Base-by-base conservation (phyloP, 2,888 invertebrate genomes). In the Scelioninae gen. 1 region DNA sequence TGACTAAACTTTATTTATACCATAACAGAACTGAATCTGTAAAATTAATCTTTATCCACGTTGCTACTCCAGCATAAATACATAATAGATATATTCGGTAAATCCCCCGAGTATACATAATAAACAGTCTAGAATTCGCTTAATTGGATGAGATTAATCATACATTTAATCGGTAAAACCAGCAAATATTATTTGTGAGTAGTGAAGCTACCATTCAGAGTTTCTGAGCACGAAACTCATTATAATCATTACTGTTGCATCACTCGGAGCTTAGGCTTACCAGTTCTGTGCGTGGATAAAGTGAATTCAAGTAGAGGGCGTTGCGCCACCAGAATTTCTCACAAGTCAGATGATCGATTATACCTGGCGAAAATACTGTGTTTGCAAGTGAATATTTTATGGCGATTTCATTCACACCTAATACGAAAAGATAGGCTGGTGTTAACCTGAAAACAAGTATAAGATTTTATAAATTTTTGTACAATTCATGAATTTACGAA, bases 251-350 rank as follows among this genome's bases (percentile, higher is more conserved):
- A 66, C 9, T 51, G 32, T 49, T 66, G 65, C 63, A 76, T 51
- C 38, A 47, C 15, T 0, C 23, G 4, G 43, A n/a, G n/a, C n/a
- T n/a, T n/a, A n/a, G n/a, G n/a, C 92, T 92, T 86, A 95, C 95
- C 93, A 95, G 93, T 88, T 95, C 94, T 0, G 93, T 92, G 9
- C 92, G 89, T 0, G 95, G 94, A 86, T 94, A 95, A 38, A 94
- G 92, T 0, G 94, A 95, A 85, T 94, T 94, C 56, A 95, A 89
- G 86, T 95, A 95, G 0, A 95, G 92, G 11, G 94, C 91, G 88
- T 95, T 95, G 78, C 94, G 92, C 95, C 95, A 95, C 94, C 95
- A 95, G 89, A 94, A 93, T 40, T 90, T 88, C 77, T 93, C 93
- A 88, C 95, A 95, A 86, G 93, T 94, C 71, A 89, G 84, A 79